phyloP scores from a whole-genome alignment of 2,888 invertebrate genomes.

The Himalopsyche japonica region DNA sequence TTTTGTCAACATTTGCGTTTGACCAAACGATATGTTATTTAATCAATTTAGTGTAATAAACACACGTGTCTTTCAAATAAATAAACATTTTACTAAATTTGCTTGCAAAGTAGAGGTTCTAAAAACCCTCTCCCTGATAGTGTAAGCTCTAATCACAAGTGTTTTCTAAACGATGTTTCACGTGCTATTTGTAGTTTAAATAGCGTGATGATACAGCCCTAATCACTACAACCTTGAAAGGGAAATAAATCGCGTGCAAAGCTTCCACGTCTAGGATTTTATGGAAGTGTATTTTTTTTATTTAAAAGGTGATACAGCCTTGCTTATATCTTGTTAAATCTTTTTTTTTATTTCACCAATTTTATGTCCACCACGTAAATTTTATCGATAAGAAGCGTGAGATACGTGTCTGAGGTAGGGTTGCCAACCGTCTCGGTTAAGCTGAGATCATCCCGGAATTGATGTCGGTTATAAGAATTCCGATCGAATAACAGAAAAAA shows the following conservation, averaged over 20 bases:
- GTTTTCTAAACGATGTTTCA: background rate
- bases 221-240: background rate
- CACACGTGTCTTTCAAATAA: no score
- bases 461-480: no score
- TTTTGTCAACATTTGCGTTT: no score
- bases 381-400: background rate
- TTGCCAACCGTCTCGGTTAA: no score
- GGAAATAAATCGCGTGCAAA: background rate
- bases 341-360: background rate
- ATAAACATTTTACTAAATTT: no score
- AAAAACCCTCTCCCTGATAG: no score
- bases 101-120: background rate
- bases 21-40: no score
- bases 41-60: no score
- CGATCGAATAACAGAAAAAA: no score
- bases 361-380: background rate
- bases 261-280: background rate
- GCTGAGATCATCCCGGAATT: no score
- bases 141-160: background rate
- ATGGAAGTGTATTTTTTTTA: background rate
- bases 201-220: background rate
- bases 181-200: background rate
- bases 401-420: background rate
- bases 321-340: background rate
- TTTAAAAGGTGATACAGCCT: no score